Percentiles rank a stretch among this genome's conserved stretches.
Conservation (phyloP, 1,140 invertebrate species). For the Drosophila pectinifera region DNA sequence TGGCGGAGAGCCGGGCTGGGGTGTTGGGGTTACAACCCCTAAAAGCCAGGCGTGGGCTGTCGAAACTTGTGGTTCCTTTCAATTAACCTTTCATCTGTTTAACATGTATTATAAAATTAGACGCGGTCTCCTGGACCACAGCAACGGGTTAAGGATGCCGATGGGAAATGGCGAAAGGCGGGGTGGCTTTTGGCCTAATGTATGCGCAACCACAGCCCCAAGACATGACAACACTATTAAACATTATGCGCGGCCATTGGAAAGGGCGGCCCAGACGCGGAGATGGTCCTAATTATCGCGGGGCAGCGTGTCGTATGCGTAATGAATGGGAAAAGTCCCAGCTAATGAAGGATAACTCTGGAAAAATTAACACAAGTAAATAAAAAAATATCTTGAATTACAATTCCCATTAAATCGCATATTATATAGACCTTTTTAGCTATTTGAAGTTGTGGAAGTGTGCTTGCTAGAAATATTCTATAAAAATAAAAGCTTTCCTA, state of each 20-base stretch:
- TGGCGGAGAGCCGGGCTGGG: background rate
- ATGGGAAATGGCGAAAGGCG: constrained; percentile 6
- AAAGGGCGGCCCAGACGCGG: background rate
- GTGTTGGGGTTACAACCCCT: constrained; percentile 50
- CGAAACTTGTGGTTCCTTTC: constrained; percentile 81
- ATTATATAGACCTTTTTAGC: background rate
- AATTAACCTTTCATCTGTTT: constrained; percentile 83
- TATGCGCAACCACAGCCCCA: constrained; percentile 78
- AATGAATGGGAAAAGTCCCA: constrained; percentile 16
- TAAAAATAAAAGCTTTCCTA: background rate
- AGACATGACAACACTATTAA: constrained; percentile 83
- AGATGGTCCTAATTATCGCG: constrained; percentile 22
- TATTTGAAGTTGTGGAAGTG: background rate
- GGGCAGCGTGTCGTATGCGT: constrained; percentile 38
- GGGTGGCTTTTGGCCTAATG: constrained; percentile 56
- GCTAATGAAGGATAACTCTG: constrained; percentile 11
- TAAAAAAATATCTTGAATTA: background rate
- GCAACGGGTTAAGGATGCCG: constrained; percentile 9
- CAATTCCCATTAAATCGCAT: background rate
- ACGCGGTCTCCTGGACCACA: constrained; percentile 73
- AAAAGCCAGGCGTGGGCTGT: constrained; percentile 71
- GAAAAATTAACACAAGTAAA: background rate
- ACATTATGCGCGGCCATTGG: constrained; percentile 57
- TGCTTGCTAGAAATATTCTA: background rate
- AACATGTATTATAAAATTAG: constrained; percentile 84